These are phyloP conservation scores for Schrankia costaestrigalis DNA, from an alignment of 2,888 invertebrate genomes.

Conservation along the genomic window DNA sequence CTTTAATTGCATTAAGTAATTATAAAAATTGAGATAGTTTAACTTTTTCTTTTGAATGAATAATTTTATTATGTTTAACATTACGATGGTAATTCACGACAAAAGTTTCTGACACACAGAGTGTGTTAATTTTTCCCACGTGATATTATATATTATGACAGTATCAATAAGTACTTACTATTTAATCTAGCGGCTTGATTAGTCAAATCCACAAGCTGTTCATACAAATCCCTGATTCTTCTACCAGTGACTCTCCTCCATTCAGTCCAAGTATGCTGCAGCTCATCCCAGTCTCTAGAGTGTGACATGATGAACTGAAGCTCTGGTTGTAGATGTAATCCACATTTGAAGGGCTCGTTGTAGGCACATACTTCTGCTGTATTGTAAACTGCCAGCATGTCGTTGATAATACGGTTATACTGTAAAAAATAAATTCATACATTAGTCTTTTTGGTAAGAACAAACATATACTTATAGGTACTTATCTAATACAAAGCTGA, in stretches of 20 bases:
- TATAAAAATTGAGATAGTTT: too few relatives aligned
- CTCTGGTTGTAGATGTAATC: slow-evolving; percentile 90
- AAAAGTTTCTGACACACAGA: too few relatives aligned
- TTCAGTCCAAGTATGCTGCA: slow-evolving; percentile 93
- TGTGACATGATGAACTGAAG: slow-evolving; percentile 87
- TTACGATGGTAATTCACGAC: too few relatives aligned
- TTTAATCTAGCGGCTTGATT: slow-evolving; percentile 90
- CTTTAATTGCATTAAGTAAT: too few relatives aligned
- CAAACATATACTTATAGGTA: background rate
- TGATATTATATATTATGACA: too few relatives aligned
- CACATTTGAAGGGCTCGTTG: slow-evolving; percentile 91
- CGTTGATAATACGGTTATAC: slow-evolving; percentile 93
- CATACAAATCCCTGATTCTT: slow-evolving; percentile 88
- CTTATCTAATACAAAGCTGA: too few relatives aligned
- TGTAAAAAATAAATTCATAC: slow-evolving; percentile 55
- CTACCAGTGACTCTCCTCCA: slow-evolving; percentile 93
- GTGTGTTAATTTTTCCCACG: too few relatives aligned
- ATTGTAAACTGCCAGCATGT: slow-evolving; percentile 93
- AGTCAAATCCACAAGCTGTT: slow-evolving; percentile 88
- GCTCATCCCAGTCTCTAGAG: slow-evolving; percentile 90
- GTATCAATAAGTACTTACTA: slow-evolving; percentile 84
- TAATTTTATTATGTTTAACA: too few relatives aligned
- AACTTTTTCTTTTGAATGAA: too few relatives aligned
- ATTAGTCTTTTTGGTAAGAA: too few relatives aligned
- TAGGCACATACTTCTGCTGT: slow-evolving; percentile 91